Evolutionary conservation across 2,113 vertebrate species (phyloP).

Genomic region (Calypte anna): DNA sequence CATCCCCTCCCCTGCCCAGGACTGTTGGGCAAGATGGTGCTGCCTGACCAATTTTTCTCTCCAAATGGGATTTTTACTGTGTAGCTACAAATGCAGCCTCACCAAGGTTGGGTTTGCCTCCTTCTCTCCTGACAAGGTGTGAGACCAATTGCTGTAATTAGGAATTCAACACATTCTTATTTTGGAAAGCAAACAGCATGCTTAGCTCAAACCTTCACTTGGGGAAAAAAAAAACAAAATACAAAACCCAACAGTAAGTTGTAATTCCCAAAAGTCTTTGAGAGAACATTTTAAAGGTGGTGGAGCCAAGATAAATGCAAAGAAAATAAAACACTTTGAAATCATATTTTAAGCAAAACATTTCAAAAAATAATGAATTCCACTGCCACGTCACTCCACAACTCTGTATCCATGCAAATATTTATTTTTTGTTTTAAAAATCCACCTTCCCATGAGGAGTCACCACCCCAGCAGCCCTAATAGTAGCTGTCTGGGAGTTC

Average conservation of each 20-base stretch:
- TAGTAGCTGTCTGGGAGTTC: neutral
- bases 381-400: neutral
- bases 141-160: neutral
- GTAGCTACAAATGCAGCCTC: neutral
- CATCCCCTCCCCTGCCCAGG: neutral
- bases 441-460: neutral
- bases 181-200: neutral
- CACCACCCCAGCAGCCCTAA: neutral
- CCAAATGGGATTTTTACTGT: neutral
- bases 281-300: conserved; percentile 9
- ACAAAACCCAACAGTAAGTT: neutral
- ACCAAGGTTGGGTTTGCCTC: neutral
- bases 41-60: neutral
- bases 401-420: neutral
- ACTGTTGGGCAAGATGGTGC: neutral
- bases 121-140: neutral
- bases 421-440: too few relatives aligned
- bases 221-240: neutral
- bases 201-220: neutral
- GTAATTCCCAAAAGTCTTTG: conserved; percentile 5
- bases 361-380: neutral
- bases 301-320: conserved; percentile 13
- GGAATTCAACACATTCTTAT: conserved; percentile 15
- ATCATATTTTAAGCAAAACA: neutral
- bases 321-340: conserved; percentile 4